Base-by-base conservation (phyloP, 2,888 invertebrate species). In the Drosophila recens region DNA sequence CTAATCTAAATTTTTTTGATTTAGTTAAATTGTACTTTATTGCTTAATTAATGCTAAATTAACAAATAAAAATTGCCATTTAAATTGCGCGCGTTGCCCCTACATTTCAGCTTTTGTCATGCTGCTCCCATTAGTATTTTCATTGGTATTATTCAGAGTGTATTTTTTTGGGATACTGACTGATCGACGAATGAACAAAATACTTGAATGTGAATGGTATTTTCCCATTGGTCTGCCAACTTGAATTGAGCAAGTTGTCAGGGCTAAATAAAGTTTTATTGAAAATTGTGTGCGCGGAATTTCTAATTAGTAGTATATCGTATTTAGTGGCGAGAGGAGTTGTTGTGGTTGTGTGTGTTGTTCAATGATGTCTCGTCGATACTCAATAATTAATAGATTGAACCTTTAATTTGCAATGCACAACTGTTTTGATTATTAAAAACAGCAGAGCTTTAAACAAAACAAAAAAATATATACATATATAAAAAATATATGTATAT, bases 271-370 rank as follows among this genome's bases (percentile, higher is more conserved):
- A 23, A 13, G 51, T 51, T 36, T 56, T 52, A 43, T 30, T 38
- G 46, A 73, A 51, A 45, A 56, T n/a, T 43, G 42, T 74, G 52
- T 59, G 45, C 53, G 45, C 43, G 17, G 13, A 63, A 46, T 49
- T n/a, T 57, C 3, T 45, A 40, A 9, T 11, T 15, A 59, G 45
- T 63, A 33, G 46, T 52, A 52, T 3, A 38, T 63, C 57, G 17
- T 52, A 40, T 58, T 54, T 36, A 43, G 61, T 48, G 23, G 38
- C 33, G 10, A 61, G 20, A 45, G 48, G 43, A 62, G 61, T 58
- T 36, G 23, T 13, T n/a, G 17, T 33, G n/a, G n/a, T n/a, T n/a
- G n/a, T 40, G 27, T 23, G 15, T 38, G 11, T 36, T 51, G 33
- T 49, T 49, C 3, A 23, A 5, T 13, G 8, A 45, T 45, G 45